Conservation (phyloP, 2,888 invertebrate genomes). For the Ethmia dodecea region DNA sequence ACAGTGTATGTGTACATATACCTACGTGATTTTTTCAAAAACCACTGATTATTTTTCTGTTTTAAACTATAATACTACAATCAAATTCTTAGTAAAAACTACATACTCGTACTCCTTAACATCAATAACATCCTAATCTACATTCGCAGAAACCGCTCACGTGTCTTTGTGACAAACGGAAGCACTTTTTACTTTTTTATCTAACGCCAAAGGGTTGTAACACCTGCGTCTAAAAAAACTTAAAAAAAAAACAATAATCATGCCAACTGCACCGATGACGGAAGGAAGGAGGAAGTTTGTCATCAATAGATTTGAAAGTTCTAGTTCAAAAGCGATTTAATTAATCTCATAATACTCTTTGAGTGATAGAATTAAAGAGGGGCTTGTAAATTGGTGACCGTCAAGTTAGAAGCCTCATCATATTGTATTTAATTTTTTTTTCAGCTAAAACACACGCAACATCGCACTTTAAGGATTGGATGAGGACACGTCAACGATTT, state of each 20-base stretch:
- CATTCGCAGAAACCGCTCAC: conserved; percentile 39
- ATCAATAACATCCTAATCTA: conserved; percentile 18
- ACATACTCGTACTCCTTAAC: not conserved
- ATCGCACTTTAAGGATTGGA: too few relatives aligned
- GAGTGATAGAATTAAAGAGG: too few relatives aligned
- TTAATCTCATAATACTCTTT: not conserved
- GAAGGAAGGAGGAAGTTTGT: conserved; percentile 39
- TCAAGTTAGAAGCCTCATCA: not conserved
- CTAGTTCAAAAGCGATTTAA: too few relatives aligned
- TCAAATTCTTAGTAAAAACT: not conserved
- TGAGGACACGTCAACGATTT: too few relatives aligned
- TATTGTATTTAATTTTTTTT: not conserved
- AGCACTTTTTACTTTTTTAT: conserved; percentile 19
- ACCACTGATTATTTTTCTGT: not conserved
- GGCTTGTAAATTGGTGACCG: not conserved
- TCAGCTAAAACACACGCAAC: not conserved
- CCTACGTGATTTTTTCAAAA: not conserved
- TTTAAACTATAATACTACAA: not conserved
- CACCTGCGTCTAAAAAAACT: conserved; percentile 52
- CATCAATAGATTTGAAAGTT: too few relatives aligned
- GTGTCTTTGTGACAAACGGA: conserved; percentile 46
- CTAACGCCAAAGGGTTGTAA: conserved; percentile 50
- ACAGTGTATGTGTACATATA: too few relatives aligned
- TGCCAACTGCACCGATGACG: conserved; percentile 23
- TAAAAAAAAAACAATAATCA: conserved; percentile 29